These are phyloP conservation scores for Eulemur rubriventer DNA, from an alignment of 2,797 vertebrate genomes.

Conservation along the genomic window DNA sequence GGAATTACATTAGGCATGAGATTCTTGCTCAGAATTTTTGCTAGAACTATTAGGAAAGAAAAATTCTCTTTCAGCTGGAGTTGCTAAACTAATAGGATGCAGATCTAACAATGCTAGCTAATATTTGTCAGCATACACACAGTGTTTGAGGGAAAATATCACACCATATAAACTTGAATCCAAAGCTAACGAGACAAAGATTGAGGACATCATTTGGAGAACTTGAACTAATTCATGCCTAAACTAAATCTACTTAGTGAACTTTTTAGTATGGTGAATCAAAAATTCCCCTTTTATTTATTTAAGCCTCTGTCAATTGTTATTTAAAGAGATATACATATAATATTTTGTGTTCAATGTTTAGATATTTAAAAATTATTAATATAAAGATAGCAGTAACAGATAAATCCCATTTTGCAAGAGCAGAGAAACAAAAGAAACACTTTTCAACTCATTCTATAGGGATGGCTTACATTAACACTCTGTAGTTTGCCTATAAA, in stretches of 20 bases:
- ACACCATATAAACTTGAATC: neutral
- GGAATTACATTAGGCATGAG: neutral
- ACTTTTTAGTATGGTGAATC: neutral
- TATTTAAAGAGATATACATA: neutral
- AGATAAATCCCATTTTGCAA: neutral
- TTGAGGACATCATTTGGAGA: neutral
- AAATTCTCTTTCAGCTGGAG: neutral
- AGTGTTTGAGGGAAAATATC: neutral
- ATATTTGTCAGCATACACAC: neutral
- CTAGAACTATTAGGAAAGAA: neutral
- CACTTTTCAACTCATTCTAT: neutral
- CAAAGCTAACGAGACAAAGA: neutral
- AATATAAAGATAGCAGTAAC: neutral
- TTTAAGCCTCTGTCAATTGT: neutral
- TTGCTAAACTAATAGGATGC: neutral
- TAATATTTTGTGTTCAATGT: neutral
- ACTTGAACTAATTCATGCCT: neutral
- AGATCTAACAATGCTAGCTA: neutral
- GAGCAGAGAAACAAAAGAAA: neutral
- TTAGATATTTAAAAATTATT: neutral
- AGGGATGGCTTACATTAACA: neutral
- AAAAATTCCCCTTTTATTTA: neutral
- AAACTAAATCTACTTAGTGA: neutral
- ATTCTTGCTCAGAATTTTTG: neutral
- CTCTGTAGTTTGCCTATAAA: neutral